These are phyloP conservation scores for Dryadula phaetusa DNA, from an alignment of 2,888 invertebrate species.

Conservation along the genomic window DNA sequence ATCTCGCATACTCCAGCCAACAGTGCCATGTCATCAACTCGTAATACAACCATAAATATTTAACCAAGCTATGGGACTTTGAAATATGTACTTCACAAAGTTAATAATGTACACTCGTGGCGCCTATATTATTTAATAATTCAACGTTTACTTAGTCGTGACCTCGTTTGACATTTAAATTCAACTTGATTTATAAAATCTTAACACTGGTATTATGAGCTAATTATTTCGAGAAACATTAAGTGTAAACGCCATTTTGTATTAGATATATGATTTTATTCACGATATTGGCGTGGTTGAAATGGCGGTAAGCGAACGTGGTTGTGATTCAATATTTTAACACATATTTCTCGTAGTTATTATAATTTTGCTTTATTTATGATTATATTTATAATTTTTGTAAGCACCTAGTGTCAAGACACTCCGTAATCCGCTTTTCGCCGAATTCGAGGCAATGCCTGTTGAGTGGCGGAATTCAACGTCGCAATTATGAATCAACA, in stretches of 20 bases:
- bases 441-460: too few relatives aligned
- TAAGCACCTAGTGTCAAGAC: too few relatives aligned
- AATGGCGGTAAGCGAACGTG: not conserved
- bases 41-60: constrained; percentile 43
- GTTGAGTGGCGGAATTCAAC: too few relatives aligned
- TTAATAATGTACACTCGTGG: constrained; percentile 39
- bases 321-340: too few relatives aligned
- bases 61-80: constrained; percentile 33
- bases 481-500: too few relatives aligned
- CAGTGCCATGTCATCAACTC: constrained; percentile 21
- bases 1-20: constrained; percentile 8
- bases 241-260: not conserved
- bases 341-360: too few relatives aligned
- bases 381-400: too few relatives aligned
- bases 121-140: constrained; percentile 42
- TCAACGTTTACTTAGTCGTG: constrained; percentile 37
- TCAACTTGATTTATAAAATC: constrained; percentile 25
- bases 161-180: constrained; percentile 36
- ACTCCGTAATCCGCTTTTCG: too few relatives aligned
- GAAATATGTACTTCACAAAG: constrained; percentile 37
- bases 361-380: too few relatives aligned
- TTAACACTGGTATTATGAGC: not conserved
- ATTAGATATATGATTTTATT: not conserved
- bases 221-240: not conserved
- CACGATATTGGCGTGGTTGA: not conserved